phyloP scores from a whole-genome alignment of 1,140 invertebrate species.

The Sinella curviseta region DNA sequence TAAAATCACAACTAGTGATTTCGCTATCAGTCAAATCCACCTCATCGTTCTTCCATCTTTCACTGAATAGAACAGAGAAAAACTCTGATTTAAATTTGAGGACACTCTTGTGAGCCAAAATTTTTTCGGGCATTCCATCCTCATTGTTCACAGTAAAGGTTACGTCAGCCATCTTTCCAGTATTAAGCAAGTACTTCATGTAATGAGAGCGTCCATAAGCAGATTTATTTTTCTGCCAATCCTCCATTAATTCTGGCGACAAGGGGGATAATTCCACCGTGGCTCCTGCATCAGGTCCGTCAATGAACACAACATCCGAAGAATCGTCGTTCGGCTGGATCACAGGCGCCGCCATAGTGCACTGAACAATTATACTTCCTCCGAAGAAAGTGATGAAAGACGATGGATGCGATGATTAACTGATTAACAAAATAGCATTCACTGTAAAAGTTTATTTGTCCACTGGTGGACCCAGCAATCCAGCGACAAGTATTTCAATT shows the following conservation, averaged over 20 bases:
- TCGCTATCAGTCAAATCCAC: background rate
- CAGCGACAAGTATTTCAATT: too few relatives aligned
- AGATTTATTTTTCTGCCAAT: background rate
- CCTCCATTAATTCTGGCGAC: background rate
- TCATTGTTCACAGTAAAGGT: background rate
- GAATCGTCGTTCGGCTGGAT: too few relatives aligned
- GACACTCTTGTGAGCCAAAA: background rate
- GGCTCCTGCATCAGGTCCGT: too few relatives aligned
- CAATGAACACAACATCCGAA: too few relatives aligned
- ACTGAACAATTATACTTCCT: too few relatives aligned
- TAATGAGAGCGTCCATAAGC: background rate
- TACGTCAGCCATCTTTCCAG: background rate
- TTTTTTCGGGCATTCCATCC: background rate
- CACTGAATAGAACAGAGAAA: background rate
- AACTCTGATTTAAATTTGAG: background rate
- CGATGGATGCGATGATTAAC: too few relatives aligned
- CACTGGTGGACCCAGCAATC: too few relatives aligned
- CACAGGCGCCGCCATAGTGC: too few relatives aligned
- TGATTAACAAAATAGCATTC: too few relatives aligned
- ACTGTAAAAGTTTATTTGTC: too few relatives aligned
- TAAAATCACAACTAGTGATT: background rate
- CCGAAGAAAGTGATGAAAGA: too few relatives aligned
- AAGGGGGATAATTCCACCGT: too few relatives aligned
- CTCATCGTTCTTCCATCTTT: background rate
- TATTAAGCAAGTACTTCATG: background rate